Percentiles rank a stretch among this genome's conserved stretches.
These are phyloP conservation scores for Idaea dimidiata DNA, from an alignment of 2,888 invertebrate genomes.

Conservation along the genomic window DNA sequence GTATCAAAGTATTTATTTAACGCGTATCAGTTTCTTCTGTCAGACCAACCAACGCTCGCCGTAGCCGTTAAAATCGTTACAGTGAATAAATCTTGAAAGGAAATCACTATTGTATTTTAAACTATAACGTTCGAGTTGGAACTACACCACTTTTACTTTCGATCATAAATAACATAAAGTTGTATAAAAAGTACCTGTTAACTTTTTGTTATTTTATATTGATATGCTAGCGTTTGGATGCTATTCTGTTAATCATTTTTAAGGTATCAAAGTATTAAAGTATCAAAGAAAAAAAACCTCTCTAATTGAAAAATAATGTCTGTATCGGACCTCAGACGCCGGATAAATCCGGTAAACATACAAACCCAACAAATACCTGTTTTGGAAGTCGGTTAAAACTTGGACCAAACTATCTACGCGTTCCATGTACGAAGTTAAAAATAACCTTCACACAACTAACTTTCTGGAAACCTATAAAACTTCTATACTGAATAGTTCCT, in stretches of 20 bases:
- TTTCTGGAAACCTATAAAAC: background rate
- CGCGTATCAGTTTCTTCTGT: too few relatives aligned
- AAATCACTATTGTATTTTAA: background rate
- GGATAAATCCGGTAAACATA: too few relatives aligned
- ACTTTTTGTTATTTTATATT: too few relatives aligned
- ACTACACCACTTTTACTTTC: background rate
- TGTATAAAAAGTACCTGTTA: too few relatives aligned
- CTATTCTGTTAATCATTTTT: too few relatives aligned
- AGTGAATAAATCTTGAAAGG: background rate
- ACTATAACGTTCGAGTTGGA: background rate
- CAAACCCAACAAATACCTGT: too few relatives aligned
- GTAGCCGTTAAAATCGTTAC: background rate
- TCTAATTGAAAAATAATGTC: too few relatives aligned
- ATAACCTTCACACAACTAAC: background rate
- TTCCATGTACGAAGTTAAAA: background rate
- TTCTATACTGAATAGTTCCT: constrained; percentile 26
- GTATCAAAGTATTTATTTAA: too few relatives aligned
- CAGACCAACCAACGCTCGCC: background rate
- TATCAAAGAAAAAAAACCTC: too few relatives aligned
- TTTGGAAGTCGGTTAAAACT: background rate
- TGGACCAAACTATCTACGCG: background rate
- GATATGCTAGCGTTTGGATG: too few relatives aligned
- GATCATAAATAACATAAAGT: background rate
- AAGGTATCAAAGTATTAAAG: too few relatives aligned
- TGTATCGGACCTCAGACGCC: too few relatives aligned